phyloP scores from a whole-genome alignment of 2,797 vertebrate genomes.

The Pangasius djambal region DNA sequence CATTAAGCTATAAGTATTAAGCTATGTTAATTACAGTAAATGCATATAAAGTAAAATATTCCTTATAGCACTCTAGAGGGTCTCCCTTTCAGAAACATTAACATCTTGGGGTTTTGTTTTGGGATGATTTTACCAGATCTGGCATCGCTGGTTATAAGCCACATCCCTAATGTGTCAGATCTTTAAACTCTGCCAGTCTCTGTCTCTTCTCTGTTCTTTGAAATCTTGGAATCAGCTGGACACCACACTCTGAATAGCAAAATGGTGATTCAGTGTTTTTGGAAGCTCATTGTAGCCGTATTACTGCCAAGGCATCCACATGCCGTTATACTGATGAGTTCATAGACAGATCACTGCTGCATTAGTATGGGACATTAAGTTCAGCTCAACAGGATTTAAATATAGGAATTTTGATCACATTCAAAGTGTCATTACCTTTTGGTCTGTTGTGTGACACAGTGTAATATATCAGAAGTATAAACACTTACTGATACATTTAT shows the following conservation, averaged over 20 bases:
- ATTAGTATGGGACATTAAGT: neutral
- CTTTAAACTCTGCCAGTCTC: neutral
- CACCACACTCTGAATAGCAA: neutral
- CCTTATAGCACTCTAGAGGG: neutral
- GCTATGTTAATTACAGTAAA: neutral
- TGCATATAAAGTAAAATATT: neutral
- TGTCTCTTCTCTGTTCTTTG: neutral
- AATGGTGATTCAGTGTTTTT: neutral
- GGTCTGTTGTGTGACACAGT: neutral
- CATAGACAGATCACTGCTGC: neutral
- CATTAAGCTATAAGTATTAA: too few species aligned
- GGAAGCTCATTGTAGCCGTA: neutral
- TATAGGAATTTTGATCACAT: neutral
- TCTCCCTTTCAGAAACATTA: neutral
- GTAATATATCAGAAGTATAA: neutral
- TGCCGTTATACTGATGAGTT: neutral
- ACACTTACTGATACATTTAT: conserved; percentile 4
- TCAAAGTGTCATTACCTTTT: neutral
- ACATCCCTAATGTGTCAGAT: neutral
- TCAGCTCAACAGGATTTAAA: conserved; percentile 6
- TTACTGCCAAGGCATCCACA: neutral
- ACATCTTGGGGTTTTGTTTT: neutral
- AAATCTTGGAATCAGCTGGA: neutral
- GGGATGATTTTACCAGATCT: neutral
- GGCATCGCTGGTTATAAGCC: neutral